A percentile compares a stretch with the other conserved stretches of the same genome.
These are phyloP conservation scores for Apostichopus japonicus DNA, from an alignment of 35 echinoderm and acorn worm species.

Conservation along the genomic window DNA sequence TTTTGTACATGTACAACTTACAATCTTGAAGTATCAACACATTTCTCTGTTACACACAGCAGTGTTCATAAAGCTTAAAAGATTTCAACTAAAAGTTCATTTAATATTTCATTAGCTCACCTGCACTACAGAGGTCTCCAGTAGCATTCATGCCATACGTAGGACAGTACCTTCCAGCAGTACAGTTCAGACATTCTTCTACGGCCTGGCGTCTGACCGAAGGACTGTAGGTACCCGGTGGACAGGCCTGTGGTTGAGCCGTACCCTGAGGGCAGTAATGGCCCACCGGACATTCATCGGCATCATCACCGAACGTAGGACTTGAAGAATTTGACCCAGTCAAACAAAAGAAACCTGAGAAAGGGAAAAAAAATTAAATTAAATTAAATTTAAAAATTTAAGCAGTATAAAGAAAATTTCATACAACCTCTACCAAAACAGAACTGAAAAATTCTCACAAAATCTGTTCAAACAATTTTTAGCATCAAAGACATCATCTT, in stretches of 20 bases:
- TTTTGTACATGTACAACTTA: background rate
- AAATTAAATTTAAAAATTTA: too few relatives aligned
- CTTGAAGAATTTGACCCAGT: conserved; percentile 93
- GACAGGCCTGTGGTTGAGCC: conserved; percentile 81
- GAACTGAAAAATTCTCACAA: too few relatives aligned
- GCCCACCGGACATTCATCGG: conserved; percentile 89
- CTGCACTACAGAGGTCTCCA: conserved; percentile 67
- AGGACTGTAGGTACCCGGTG: conserved; percentile 93
- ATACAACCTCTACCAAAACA: too few relatives aligned
- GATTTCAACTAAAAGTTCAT: background rate
- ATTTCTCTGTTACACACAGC: too few relatives aligned
- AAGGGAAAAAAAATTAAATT: background rate
- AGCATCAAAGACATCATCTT: too few relatives aligned
- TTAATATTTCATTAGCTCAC: conserved; percentile 4
- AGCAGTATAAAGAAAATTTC: too few relatives aligned
- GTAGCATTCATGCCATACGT: conserved; percentile 85
- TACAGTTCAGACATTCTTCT: conserved; percentile 87
- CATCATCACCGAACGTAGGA: conserved; percentile 72
- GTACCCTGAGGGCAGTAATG: conserved; percentile 76
- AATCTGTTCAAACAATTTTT: too few relatives aligned
- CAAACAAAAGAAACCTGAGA: conserved; percentile 84
- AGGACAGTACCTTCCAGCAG: conserved; percentile 76
- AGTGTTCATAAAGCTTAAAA: background rate
- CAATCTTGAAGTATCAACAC: background rate
- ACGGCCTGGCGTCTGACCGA: conserved; percentile 57